A percentile compares a stretch with the other conserved stretches of the same genome.
Evolutionary conservation across 2,113 vertebrate species (phyloP).

Genomic region (Zosterops borbonicus): DNA sequence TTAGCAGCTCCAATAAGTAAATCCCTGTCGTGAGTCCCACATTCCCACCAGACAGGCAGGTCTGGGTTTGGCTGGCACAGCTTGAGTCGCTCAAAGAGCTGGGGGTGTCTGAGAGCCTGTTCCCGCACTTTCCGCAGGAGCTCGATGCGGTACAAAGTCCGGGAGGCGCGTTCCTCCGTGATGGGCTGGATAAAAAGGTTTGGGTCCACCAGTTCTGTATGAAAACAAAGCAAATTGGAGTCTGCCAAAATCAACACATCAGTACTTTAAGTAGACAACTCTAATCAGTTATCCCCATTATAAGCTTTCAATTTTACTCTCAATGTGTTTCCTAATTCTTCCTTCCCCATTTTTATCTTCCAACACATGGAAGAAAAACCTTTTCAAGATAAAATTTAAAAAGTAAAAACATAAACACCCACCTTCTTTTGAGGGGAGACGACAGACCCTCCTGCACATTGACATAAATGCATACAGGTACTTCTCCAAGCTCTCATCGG

Average conservation of each 20-base stretch:
- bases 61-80: constrained; percentile 93
- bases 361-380: background rate
- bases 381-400: background rate
- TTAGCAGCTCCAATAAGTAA: constrained; percentile 94
- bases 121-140: constrained; percentile 95
- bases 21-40: constrained; percentile 91
- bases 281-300: background rate
- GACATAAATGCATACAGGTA: constrained; percentile 94
- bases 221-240: constrained; percentile 1
- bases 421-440: constrained; percentile 92
- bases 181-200: constrained; percentile 94
- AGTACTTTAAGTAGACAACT: background rate
- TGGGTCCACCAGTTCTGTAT: constrained; percentile 85
- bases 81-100: constrained; percentile 86
- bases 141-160: constrained; percentile 95
- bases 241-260: background rate
- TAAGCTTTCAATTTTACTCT: background rate
- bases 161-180: constrained; percentile 95
- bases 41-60: constrained; percentile 95
- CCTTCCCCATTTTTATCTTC: background rate
- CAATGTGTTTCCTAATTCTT: background rate
- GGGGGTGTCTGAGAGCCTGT: constrained; percentile 90
- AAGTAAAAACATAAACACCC: background rate
- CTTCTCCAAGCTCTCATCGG: constrained; percentile 94
- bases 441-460: constrained; percentile 96